Percentiles rank a stretch among this genome's conserved stretches.
Conservation (phyloP, 2,797 vertebrate genomes). For the Balearica regulorum region DNA sequence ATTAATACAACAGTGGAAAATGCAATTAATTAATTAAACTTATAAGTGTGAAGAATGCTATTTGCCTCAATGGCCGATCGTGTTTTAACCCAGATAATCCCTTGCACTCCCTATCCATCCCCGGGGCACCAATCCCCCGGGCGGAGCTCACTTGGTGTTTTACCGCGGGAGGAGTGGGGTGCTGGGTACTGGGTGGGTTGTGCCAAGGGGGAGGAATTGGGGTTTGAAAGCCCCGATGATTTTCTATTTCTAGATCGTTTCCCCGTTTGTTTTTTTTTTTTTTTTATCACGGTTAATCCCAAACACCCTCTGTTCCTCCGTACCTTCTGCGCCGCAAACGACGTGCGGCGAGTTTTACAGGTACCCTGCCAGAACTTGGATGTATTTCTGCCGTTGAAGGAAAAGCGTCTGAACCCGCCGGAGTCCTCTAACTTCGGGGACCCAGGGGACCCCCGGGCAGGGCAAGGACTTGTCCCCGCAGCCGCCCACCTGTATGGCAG, state of each 20-base stretch:
- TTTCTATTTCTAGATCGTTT: background rate
- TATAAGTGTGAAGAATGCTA: background rate
- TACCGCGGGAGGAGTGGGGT: background rate
- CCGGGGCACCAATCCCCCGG: background rate
- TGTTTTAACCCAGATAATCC: background rate
- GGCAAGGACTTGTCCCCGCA: background rate
- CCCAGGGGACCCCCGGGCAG: background rate
- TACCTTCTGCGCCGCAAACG: background rate
- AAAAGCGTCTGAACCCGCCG: background rate
- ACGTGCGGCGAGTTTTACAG: background rate
- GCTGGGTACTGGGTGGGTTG: background rate
- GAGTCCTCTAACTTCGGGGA: background rate
- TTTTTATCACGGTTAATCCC: background rate
- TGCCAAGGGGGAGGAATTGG: background rate
- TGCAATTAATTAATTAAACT: background rate
- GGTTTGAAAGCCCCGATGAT: background rate
- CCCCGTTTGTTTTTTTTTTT: background rate
- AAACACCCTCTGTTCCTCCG: background rate
- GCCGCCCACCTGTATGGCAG: background rate
- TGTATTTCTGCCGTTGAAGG: background rate
- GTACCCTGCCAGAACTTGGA: background rate
- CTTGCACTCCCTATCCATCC: background rate
- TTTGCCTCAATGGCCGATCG: background rate
- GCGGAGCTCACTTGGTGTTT: background rate
- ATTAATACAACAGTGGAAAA: background rate